Evolutionary conservation across 2,797 vertebrate genomes (phyloP).

Genomic region (Peromyscus melanophrys): DNA sequence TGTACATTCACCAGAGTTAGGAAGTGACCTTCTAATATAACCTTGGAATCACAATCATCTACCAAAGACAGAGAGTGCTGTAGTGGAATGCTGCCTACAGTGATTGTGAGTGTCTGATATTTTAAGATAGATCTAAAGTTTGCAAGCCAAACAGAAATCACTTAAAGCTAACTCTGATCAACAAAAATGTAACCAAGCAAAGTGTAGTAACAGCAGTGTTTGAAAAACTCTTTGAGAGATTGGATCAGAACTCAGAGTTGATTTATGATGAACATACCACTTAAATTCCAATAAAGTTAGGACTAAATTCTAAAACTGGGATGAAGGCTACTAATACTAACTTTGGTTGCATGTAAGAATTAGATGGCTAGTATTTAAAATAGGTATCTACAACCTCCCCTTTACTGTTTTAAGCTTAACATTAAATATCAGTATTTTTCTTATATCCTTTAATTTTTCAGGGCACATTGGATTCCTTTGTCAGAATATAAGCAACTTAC

Average conservation of each 20-base stretch:
- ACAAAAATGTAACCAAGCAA: slow-evolving; percentile 10
- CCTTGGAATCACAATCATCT: neutral
- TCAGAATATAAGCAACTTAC: neutral
- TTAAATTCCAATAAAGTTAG: neutral
- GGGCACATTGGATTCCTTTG: neutral
- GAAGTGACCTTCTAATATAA: neutral
- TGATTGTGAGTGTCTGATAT: neutral
- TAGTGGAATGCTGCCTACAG: neutral
- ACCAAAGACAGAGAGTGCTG: neutral
- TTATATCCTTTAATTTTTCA: neutral
- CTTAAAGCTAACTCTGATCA: neutral
- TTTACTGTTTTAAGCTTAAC: neutral
- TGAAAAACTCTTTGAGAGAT: neutral
- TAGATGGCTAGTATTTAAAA: neutral
- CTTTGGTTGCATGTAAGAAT: neutral
- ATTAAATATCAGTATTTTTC: neutral
- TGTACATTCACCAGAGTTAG: neutral
- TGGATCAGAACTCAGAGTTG: neutral
- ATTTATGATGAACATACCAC: neutral
- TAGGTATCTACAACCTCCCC: neutral
- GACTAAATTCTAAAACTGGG: neutral
- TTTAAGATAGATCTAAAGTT: neutral
- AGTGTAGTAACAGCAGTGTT: neutral
- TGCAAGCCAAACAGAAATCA: neutral
- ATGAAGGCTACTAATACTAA: neutral